A percentile compares a stretch with the other conserved stretches of the same genome.
Evolutionary conservation across 2,797 vertebrate genomes (phyloP).

Genomic region (Tamandua tetradactyla): DNA sequence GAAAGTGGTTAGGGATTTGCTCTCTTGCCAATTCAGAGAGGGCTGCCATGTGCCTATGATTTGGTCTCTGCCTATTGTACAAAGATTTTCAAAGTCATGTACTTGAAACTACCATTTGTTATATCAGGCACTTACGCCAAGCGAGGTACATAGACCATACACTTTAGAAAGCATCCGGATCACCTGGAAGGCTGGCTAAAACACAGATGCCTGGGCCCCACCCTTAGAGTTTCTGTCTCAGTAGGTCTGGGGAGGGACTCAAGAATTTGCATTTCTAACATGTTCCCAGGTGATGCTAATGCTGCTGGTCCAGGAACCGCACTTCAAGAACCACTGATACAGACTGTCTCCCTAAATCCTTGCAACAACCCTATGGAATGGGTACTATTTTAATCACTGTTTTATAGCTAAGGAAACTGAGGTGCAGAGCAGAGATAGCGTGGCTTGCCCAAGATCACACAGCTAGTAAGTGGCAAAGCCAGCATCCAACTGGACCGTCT

Average conservation of each 20-base stretch:
- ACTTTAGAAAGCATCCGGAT: neutral
- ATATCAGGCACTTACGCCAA: neutral
- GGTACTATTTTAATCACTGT: neutral
- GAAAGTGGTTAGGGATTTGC: neutral
- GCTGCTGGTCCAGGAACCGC: neutral
- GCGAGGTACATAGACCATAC: neutral
- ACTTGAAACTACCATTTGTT: neutral
- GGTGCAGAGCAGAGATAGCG: neutral
- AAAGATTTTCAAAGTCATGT: constrained; percentile 16
- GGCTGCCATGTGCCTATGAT: neutral
- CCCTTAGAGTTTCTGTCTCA: neutral
- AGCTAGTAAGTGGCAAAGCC: neutral
- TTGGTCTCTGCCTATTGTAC: neutral
- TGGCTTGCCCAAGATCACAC: neutral
- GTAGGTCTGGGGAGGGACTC: neutral
- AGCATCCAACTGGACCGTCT: neutral
- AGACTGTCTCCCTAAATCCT: neutral
- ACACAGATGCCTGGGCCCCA: neutral
- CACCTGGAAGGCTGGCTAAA: neutral
- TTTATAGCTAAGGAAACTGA: neutral
- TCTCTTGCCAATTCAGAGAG: neutral
- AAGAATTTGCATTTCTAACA: neutral
- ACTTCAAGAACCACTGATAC: neutral
- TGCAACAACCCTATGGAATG: neutral
- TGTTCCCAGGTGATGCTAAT: neutral